Evolutionary conservation across 1,140 invertebrate species (phyloP), one percentile per base, ranked within the genome.

Genomic region (Sitobion miscanthi): DNA sequence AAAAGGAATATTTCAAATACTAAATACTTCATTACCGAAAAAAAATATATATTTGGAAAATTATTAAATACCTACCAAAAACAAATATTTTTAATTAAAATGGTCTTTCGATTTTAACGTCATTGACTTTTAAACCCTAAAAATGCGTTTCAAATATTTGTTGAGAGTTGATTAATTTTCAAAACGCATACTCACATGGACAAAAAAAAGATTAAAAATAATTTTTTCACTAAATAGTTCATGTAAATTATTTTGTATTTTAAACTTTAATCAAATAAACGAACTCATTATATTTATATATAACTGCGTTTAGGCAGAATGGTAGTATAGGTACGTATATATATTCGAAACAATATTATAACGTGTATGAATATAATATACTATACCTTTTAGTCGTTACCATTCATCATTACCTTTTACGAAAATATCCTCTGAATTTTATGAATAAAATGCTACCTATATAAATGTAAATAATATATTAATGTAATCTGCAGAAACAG

Each of bases 51-150:
- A 17, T 35, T 77, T 69, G 20, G 2, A 45, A 85, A 85, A 45
- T 42, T 42, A 42, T 42, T 45, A 35, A 88, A 49, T 47, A 49
- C 47, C 45, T 47, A 49, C 47, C 45, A 9, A 49, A 49, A 52
- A 88, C 86, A 49, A 88, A 49, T 8, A n/a, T 52, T 88, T 88
- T 88, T 88, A 49, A 88, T 49, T 88, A 49, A 88, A 88, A 52
- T 14, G 30, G 1, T 8, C 30, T 49, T 17, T 30, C 14, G n/a
- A 88, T 30, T 30, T 88, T 1, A 52, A 88, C 25, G 8, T 23
- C 23, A 45, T 85, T 30, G 45, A 54, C 49, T 23, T 54, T 38
- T 38, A 54, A 38, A 54, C n/a, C n/a, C 20, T 54, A 88, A 88
- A 52, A 89, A 57, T 38, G 21, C 20, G 20, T 57, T 38, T 57